Conservation (phyloP, 2,797 vertebrate genomes). For the Halcyon chelicuti region DNA sequence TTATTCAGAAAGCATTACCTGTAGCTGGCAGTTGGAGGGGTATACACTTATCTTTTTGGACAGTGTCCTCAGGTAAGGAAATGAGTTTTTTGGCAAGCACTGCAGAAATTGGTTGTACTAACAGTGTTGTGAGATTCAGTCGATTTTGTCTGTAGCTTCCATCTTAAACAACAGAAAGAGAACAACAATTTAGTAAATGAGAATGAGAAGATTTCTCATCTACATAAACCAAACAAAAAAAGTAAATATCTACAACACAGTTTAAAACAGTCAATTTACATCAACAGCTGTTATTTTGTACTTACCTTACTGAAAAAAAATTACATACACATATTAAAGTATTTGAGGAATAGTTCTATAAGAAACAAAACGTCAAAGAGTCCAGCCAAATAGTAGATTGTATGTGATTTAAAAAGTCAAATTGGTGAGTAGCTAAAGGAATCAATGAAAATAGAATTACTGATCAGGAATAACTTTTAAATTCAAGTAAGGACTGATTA, state of each 20-base stretch:
- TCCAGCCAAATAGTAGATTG: background rate
- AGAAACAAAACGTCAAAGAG: background rate
- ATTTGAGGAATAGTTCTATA: background rate
- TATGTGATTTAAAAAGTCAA: background rate
- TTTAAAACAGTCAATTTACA: background rate
- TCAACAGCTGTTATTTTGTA: background rate
- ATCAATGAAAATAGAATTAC: accelerated
- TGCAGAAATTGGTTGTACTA: conserved; percentile 91
- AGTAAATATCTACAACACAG: background rate
- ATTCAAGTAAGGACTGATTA: background rate
- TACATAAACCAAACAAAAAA: background rate
- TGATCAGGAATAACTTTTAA: background rate
- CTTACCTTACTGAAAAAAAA: background rate
- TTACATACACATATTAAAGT: accelerated
- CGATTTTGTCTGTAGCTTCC: conserved; percentile 79
- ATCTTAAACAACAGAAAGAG: conserved; percentile 74
- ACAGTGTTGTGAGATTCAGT: conserved; percentile 83
- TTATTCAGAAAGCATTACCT: conserved; percentile 76
- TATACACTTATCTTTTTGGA: conserved; percentile 70
- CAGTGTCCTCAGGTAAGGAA: conserved; percentile 58
- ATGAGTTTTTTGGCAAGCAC: conserved; percentile 84
- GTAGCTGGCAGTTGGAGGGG: conserved; percentile 79
- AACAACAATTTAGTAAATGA: background rate
- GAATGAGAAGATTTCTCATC: background rate
- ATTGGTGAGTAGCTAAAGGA: background rate